A percentile compares a stretch with the other conserved stretches of the same genome.
Evolutionary conservation across 2,113 vertebrate species (phyloP).

Genomic region (Agapornis roseicollis): DNA sequence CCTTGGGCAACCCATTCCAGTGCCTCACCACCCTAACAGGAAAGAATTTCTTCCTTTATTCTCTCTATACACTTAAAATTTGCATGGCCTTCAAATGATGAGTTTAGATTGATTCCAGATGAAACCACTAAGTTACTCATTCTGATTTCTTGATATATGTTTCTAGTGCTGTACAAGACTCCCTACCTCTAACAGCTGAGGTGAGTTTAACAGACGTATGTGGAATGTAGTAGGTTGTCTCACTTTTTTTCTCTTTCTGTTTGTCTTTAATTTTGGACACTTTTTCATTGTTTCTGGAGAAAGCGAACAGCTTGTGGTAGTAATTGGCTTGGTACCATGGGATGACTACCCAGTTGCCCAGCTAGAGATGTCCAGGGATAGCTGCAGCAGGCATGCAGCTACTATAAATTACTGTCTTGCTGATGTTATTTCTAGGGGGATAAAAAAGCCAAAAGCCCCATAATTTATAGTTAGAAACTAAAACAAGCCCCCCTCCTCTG

Average conservation of each 20-base stretch:
- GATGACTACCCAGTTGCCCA: background rate
- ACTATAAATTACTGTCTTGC: background rate
- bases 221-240: background rate
- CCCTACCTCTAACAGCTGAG: background rate
- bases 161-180: background rate
- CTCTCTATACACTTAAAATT: background rate
- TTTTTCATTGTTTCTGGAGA: background rate
- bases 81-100: background rate
- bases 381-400: background rate
- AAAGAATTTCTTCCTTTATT: too few relatives aligned
- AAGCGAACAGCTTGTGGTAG: fast-evolving
- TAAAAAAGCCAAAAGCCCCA: background rate
- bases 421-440: background rate
- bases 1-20: too few relatives aligned
- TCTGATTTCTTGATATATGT: background rate
- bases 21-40: too few relatives aligned
- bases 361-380: background rate
- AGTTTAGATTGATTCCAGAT: background rate
- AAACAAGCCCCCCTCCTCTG: background rate
- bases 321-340: background rate
- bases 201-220: background rate
- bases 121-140: background rate
- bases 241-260: background rate
- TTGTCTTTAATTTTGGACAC: background rate
- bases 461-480: background rate